phyloP scores from a whole-genome alignment of 2,113 vertebrate genomes.

The Micronycteris hirsuta region DNA sequence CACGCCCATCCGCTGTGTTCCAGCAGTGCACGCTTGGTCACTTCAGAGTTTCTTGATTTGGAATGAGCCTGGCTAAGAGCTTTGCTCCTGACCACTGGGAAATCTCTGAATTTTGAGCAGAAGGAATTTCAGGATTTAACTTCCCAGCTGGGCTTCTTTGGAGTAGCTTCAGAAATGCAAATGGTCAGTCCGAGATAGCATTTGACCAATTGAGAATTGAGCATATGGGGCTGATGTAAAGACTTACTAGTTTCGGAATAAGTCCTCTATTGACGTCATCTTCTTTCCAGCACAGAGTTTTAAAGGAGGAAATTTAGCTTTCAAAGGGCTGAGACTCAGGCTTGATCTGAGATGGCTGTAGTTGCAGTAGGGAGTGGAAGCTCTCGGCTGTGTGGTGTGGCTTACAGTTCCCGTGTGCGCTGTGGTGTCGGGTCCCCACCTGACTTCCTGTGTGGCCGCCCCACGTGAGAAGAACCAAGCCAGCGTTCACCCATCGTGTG shows the following conservation, averaged over 20 bases:
- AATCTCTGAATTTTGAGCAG: constrained; percentile 28
- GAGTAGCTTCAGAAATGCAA: constrained; percentile 34
- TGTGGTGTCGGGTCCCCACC: not conserved
- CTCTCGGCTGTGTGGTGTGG: not conserved
- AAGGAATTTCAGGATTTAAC: constrained; percentile 28
- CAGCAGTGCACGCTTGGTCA: not conserved
- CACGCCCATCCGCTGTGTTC: not conserved
- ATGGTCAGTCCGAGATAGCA: not conserved
- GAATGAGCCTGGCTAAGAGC: not conserved
- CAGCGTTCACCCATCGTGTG: not conserved
- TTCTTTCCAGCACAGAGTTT: not conserved
- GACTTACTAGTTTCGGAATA: not conserved
- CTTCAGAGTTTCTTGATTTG: constrained; percentile 38
- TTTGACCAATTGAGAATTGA: not conserved
- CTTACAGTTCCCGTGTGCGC: not conserved
- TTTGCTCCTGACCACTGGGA: not conserved
- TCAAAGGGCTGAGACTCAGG: not conserved
- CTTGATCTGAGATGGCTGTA: not conserved
- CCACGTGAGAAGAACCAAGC: not conserved
- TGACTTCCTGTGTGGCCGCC: not conserved
- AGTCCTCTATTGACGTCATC: not conserved
- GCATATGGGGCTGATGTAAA: not conserved
- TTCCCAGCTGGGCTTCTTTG: not conserved
- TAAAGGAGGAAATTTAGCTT: not conserved
- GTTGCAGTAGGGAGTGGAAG: not conserved